Evolutionary conservation across 2,888 invertebrate species (phyloP), one percentile per base, ranked within the genome.

Genomic region (Drosophila atripex): DNA sequence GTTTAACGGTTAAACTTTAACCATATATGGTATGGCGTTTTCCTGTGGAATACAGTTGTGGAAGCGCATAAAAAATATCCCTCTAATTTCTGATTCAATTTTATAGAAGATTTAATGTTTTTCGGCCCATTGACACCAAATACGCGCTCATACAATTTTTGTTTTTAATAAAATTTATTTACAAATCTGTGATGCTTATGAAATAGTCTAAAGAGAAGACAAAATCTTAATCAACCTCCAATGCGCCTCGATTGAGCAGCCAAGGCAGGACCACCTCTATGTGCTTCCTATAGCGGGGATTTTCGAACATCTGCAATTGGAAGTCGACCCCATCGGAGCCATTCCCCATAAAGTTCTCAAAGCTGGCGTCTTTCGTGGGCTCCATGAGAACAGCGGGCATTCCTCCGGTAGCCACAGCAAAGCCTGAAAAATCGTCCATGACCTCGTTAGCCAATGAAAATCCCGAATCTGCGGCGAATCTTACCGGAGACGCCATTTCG

Each of bases 251-350:
- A 60, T 86, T 78, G 28, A 86, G 76, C 25, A 91, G 39, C 89
- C 89, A 91, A 1, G 90, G 90, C 7, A 91, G 23, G 4, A 90
- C 47, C 0, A 45, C 35, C 58, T 86, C 76, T 12, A 90, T 80
- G 50, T 90, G 88, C 49, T 84, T 86, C 0, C 77, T 63, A 66
- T 89, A 91, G 14, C 68, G 68, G 59, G 28, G 76, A 76, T 86
- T 90, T 1, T 74, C 69, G 56, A 71, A 89, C 57, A 90, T 75
- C 14, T 75, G 47, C 45, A 30, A 71, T 53, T 84, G 87, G 11
- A 89, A 84, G 2, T 78, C 56, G 2, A 12, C 50, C 8, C 77
- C 80, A 6, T 85, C 84, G 0, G 52, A 57, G 3, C 69, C 55
- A 6, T 69, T 71, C 12, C 72, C 58, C 0, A 86, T 4, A 32